Evolutionary conservation across 1,140 invertebrate genomes (phyloP).

Genomic region (Drosophila willistoni): DNA sequence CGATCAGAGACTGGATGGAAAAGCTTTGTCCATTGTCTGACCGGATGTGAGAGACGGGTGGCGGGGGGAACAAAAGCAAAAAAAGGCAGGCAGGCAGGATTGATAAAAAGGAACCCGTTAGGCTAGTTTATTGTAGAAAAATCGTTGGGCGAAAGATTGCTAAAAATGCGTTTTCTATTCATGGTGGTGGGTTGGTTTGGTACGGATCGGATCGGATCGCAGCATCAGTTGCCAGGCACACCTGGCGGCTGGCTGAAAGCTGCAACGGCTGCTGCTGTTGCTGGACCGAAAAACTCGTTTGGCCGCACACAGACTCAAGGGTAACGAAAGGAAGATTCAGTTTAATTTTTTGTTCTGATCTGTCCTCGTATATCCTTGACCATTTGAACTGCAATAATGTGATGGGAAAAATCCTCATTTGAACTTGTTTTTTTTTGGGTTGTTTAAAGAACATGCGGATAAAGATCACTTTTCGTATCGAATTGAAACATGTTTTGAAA

Average conservation of each 20-base stretch:
- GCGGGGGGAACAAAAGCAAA: slow-evolving; percentile 53
- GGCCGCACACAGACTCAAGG: slow-evolving; percentile 31
- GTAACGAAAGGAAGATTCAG: slow-evolving; percentile 35
- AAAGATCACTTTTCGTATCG: slow-evolving; percentile 10
- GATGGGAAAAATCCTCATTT: slow-evolving; percentile 70
- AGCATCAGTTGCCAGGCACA: slow-evolving; percentile 61
- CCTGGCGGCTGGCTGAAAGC: slow-evolving; percentile 60
- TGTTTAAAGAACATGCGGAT: background rate
- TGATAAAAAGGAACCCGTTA: slow-evolving; percentile 65
- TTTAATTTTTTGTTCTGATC: slow-evolving; percentile 24
- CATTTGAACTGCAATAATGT: slow-evolving; percentile 78
- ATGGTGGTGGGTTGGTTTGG: slow-evolving; percentile 65
- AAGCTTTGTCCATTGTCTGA: slow-evolving; percentile 76
- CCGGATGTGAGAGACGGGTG: slow-evolving; percentile 35
- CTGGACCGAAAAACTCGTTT: slow-evolving; percentile 60
- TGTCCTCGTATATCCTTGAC: slow-evolving; percentile 71
- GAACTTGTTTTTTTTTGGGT: slow-evolving; percentile 37
- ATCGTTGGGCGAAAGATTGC: slow-evolving; percentile 58
- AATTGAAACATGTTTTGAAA: slow-evolving; percentile 43
- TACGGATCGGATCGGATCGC: slow-evolving; percentile 35
- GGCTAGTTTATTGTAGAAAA: slow-evolving; percentile 80
- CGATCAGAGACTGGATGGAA: slow-evolving; percentile 59
- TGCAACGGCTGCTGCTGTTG: slow-evolving; percentile 54
- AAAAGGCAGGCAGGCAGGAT: slow-evolving; percentile 5
- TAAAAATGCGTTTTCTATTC: slow-evolving; percentile 62